Evolutionary conservation across 2,113 vertebrate species (phyloP).

Genomic region (Austrofundulus limnaeus): DNA sequence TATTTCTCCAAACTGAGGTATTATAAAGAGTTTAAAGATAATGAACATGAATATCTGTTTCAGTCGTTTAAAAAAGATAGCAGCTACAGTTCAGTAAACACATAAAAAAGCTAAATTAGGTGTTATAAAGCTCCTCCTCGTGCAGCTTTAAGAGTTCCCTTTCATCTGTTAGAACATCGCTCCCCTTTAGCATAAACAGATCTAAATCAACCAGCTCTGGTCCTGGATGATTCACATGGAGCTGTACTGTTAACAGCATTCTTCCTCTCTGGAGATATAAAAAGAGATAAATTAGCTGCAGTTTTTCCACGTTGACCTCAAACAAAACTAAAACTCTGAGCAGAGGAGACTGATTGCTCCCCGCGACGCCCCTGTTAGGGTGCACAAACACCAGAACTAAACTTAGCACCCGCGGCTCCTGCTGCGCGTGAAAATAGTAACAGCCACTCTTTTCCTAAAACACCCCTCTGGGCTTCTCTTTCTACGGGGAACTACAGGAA

Average conservation of each 20-base stretch:
- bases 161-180: background rate
- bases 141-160: background rate
- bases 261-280: constrained; percentile 2
- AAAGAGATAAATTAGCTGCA: background rate
- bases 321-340: constrained; percentile 21
- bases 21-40: too few species aligned
- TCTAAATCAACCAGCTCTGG: background rate
- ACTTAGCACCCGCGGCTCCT: too few species aligned
- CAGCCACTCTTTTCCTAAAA: constrained; percentile 37
- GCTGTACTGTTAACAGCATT: background rate
- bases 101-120: background rate
- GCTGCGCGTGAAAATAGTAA: constrained; percentile 43
- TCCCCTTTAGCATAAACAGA: background rate
- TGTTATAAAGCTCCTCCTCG: background rate
- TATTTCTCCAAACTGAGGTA: too few species aligned
- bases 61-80: too few species aligned
- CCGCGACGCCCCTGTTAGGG: constrained; percentile 7
- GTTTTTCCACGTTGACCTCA: constrained; percentile 19
- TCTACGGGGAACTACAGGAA: constrained; percentile 35
- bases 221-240: constrained; percentile 1
- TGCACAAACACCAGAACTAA: constrained; percentile 26
- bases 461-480: too few species aligned
- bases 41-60: too few species aligned
- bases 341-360: constrained; percentile 11
- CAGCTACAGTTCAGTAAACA: too few species aligned